phyloP scores from a whole-genome alignment of 2,888 invertebrate species.

The Tribolium freemani region DNA sequence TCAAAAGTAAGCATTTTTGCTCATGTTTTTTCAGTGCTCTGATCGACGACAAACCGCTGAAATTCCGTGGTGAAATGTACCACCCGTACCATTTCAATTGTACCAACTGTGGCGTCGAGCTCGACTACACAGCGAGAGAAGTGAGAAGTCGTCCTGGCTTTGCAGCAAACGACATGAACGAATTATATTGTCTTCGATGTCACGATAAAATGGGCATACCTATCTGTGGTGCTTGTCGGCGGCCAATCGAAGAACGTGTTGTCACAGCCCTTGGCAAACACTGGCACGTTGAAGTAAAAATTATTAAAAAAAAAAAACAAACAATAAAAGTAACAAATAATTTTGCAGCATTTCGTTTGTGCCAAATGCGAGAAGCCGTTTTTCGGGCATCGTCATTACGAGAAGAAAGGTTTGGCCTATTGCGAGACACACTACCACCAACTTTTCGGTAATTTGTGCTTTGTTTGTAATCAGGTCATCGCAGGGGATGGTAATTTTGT shows the following conservation, averaged over 20 bases:
- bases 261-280: constrained; percentile 98
- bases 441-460: constrained; percentile 98
- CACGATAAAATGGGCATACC: constrained; percentile 99
- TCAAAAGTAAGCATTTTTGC: too few species aligned
- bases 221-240: constrained; percentile 99
- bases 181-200: constrained; percentile 96
- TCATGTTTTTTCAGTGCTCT: constrained; percentile 70
- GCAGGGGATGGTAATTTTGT: constrained; percentile 89
- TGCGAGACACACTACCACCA: constrained; percentile 99
- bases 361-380: constrained; percentile 99
- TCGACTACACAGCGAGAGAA: constrained; percentile 96
- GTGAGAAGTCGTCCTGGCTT: constrained; percentile 92
- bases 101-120: constrained; percentile 90
- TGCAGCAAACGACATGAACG: constrained; percentile 93
- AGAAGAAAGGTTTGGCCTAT: constrained; percentile 98
- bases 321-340: neutral
- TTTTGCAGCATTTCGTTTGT: constrained; percentile 95
- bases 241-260: constrained; percentile 98
- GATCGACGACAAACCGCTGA: constrained; percentile 91
- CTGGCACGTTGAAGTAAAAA: constrained; percentile 84
- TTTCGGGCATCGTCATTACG: constrained; percentile 98
- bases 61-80: constrained; percentile 96
- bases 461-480: constrained; percentile 98
- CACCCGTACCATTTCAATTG: constrained; percentile 99
- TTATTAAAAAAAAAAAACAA: too few species aligned